Base-by-base conservation (phyloP, 1,140 invertebrate genomes). In the Aporrectodea caliginosa region DNA sequence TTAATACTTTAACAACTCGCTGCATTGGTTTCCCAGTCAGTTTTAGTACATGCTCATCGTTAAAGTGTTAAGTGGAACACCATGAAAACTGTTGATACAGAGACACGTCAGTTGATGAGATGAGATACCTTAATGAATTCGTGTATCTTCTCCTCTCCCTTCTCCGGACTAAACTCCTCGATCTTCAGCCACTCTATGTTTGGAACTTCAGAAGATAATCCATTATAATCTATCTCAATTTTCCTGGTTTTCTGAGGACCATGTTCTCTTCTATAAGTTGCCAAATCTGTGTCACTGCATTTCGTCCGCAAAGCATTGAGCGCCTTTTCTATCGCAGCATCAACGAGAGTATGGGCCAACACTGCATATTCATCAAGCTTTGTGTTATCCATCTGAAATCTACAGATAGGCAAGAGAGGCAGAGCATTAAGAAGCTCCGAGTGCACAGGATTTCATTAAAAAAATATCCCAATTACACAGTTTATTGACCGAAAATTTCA, bases 161-260 rank as follows among this genome's bases (percentile, higher is more conserved):
- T 82, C 77, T 86, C 82, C 58, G 81, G 75, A 33, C 81, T 82
- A 82, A 87, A 88, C 71, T 88, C 85, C 29, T 81, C 84, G 43
- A 87, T 88, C 6, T 81, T 84, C 14, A 87, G 73, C 87, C 87
- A 88, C 73, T 85, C 83, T 69, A 88, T 88, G 78, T 88, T 86
- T 81, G 85, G 81, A 22, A 87, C 81, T 70, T 83, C 82, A 81
- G 83, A 87, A 70, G 27, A 81, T 73, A 33, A 72, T 74, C n/a
- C 16, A 29, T 80, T 74, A 82, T 83, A 2, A 84, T 84, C 73
- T 85, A 83, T 77, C 84, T 84, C 71, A 84, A 84, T 68, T 81
- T 84, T 83, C 85, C 84, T 34, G 82, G 79, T 73, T 86, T 84
- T 73, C 81, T 82, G 81, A 83, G 83, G 22, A 84, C 58, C 30